Percentiles rank a stretch among this genome's conserved stretches.
phyloP scores from a whole-genome alignment of 2,113 vertebrate genomes.

The Hiodon alosoides region DNA sequence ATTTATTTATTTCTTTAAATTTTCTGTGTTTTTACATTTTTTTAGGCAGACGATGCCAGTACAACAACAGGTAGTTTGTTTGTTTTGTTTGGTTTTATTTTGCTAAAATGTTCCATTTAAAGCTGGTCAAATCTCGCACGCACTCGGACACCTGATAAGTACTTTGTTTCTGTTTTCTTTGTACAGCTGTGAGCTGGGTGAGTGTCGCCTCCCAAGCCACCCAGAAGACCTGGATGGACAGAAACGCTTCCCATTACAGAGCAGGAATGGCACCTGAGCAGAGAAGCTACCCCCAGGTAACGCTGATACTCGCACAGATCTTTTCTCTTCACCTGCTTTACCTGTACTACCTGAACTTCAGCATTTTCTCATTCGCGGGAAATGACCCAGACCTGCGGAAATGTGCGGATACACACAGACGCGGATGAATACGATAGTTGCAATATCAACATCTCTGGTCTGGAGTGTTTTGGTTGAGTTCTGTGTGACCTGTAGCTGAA shows the following conservation, averaged over 20 bases:
- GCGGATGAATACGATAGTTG: background rate
- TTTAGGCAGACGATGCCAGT: slow-evolving; percentile 76
- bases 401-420: background rate
- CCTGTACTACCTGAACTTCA: background rate
- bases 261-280: slow-evolving; percentile 76
- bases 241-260: slow-evolving; percentile 70
- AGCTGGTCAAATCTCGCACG: no score
- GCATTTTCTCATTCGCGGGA: background rate
- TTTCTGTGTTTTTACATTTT: slow-evolving; percentile 13
- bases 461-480: background rate
- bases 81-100: background rate
- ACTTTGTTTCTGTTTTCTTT: slow-evolving; percentile 38
- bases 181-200: slow-evolving; percentile 70
- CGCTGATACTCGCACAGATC: background rate
- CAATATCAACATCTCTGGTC: background rate
- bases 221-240: slow-evolving; percentile 82
- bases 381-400: background rate
- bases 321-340: background rate
- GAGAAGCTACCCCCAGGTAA: slow-evolving; percentile 78
- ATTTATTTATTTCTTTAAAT: background rate
- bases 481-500: background rate
- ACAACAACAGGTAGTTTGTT: slow-evolving; percentile 70
- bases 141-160: background rate
- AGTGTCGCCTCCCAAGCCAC: slow-evolving; percentile 78
- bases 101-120: background rate